phyloP scores from a whole-genome alignment of 2,888 invertebrate species.

The Apodemia hepburni region DNA sequence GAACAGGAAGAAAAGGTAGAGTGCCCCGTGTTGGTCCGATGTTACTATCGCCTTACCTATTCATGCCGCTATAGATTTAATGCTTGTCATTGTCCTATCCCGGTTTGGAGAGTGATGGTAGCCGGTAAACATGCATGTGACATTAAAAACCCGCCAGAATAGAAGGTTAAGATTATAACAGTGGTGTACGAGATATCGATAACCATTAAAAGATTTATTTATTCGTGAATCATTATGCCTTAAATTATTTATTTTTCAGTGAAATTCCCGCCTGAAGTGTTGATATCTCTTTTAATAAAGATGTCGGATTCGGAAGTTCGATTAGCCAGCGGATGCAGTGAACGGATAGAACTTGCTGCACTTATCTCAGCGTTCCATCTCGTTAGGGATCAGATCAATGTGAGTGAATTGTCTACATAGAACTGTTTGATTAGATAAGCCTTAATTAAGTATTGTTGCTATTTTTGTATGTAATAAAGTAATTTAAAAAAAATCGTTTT shows the following conservation, averaged over 20 bases:
- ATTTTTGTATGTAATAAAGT: neutral
- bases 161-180: no score
- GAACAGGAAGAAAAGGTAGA: neutral
- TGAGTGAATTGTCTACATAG: slow-evolving; percentile 34
- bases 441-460: neutral
- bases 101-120: no score
- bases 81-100: no score
- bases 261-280: slow-evolving; percentile 90
- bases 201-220: no score
- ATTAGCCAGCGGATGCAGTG: slow-evolving; percentile 91
- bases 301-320: slow-evolving; percentile 95
- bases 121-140: no score
- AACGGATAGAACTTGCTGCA: slow-evolving; percentile 93
- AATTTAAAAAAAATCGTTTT: neutral
- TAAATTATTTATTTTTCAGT: slow-evolving; percentile 74
- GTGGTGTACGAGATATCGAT: no score
- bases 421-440: neutral
- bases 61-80: no score
- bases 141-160: no score
- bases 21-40: no score
- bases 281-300: slow-evolving; percentile 89
- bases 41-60: no score
- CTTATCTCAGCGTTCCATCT: slow-evolving; percentile 93
- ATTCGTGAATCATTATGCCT: no score
- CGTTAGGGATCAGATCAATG: slow-evolving; percentile 80